Evolutionary conservation across 2,797 vertebrate species (phyloP), one percentile per base, ranked within the genome.

Genomic region (Eupleurogrammus muticus): DNA sequence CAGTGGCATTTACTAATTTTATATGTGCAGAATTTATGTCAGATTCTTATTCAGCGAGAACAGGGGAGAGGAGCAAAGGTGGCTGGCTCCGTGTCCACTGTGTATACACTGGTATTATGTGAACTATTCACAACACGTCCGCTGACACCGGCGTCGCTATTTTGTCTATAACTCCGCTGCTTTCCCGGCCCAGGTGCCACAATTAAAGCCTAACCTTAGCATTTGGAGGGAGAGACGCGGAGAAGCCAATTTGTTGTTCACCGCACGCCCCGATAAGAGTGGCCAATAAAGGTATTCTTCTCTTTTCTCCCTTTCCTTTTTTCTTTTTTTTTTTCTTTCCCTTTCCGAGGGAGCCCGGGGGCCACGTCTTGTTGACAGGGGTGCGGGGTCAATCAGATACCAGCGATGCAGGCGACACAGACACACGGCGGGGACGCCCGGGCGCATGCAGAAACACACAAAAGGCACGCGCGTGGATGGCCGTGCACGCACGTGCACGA

Each of bases 1-100:
- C 94, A 93, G 94, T 95, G 94, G 94, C 94, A 95, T 95, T 95
- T 95, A 95, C 94, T 95, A 95, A 95, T 95, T 95, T 95, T 94
- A 94, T 94, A 95, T 95, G 93, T 93, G 94, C 94, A 93, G 93
- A 95, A 95, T 95, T 94, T 93, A 93, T 94, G 94, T 94, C 94
- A 95, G 92, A 93, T 94, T 94, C 92, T 91, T 93, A 94, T 94
- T 93, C 93, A 92, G 93, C 66, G 94, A 91, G 91, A 92, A 93
- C 92, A 90, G 87, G 90, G 80, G 89, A 89, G 89, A 77, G 86
- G 92, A 92, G 92, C 92, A 94, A 92, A 94, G 94, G 94, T 94
- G 93, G 91, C 88, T 80, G 87, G 86, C 91, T 92, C 89, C 73
- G 86, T 86, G 93, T 94, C 94, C 93, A 66, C 91, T 93, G 93